Conservation (phyloP, 2,888 invertebrate species). For the Nemotelus pantherinus region DNA sequence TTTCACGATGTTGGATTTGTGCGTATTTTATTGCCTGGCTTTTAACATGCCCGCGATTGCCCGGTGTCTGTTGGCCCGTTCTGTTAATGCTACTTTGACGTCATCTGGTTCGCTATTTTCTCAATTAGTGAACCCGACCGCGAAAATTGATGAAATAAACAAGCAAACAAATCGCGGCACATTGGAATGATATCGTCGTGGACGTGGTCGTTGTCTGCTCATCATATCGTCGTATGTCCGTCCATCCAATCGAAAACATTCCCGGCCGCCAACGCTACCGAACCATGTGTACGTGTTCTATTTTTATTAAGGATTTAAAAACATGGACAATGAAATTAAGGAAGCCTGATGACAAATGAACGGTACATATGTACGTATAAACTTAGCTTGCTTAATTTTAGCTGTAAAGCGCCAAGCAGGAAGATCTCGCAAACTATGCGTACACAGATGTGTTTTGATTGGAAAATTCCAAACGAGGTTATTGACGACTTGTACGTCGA, state of each 20-base stretch:
- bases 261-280: no score
- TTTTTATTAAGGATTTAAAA: slow-evolving; percentile 16
- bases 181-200: neutral
- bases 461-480: no score
- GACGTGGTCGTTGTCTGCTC: slow-evolving; percentile 16
- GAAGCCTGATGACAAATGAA: slow-evolving; percentile 30
- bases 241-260: no score
- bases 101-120: slow-evolving; percentile 21
- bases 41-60: neutral
- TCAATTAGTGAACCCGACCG: slow-evolving; percentile 38
- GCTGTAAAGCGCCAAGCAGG: neutral
- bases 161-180: slow-evolving; percentile 14
- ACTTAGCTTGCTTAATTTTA: neutral
- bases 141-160: slow-evolving; percentile 35
- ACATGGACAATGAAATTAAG: slow-evolving; percentile 35
- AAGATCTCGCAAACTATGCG: no score
- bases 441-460: no score
- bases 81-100: slow-evolving; percentile 33
- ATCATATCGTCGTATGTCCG: no score
- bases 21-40: neutral
- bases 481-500: no score
- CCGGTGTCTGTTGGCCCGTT: slow-evolving; percentile 2
- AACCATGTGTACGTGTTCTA: neutral
- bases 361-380: neutral
- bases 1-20: neutral